Evolutionary conservation across 2,888 invertebrate genomes (phyloP), one percentile per base, ranked within the genome.

Genomic region (Beris morrisii): DNA sequence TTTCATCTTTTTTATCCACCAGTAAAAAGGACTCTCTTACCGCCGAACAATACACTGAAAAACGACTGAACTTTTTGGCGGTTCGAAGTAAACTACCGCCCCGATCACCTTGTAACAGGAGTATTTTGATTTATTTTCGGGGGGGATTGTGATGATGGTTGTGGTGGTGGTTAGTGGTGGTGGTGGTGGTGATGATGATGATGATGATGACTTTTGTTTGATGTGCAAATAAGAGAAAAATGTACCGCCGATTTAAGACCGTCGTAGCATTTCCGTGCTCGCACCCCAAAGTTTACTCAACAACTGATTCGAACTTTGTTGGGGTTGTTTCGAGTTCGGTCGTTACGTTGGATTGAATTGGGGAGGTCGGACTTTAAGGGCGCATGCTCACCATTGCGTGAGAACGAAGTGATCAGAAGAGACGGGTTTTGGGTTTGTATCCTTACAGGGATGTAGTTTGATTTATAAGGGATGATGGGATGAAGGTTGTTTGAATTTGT

Each of bases 271-370:
- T 61, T 57, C 56, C 68, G 66, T 69, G 52, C 54, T 48, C 64
- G 65, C 68, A 64, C 66, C 57, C 63, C 67, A 68, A 69, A 68
- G 68, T 67, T 68, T 64, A 69, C 67, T 69, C 68, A 66, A 68
- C 67, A 67, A 69, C 69, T 69, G 69, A 66, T 54, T 66, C 61
- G 32, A 44, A 50, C 15, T 53, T 59, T 30, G 46, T 56, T 56
- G 48, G 56, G 48, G 43, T 56, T 45, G 31, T 22, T 44, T 28
- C 44, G 53, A 54, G 48, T 22, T 48, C 13, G 6, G 48, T 9
- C 22, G 12, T 5, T 12, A 48, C 13, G 48, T 11, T 11, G 12
- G 3, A 45, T 30, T 43, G 52, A 31, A 63, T 48, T 44, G 50
- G 50, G 58, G 64, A 68, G 44, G 32, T 48, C 2, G 22, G 32